Evolutionary conservation across 37 sponge, comb jelly and placozoan species (phyloP).

Genomic region (Geodia barretti): DNA sequence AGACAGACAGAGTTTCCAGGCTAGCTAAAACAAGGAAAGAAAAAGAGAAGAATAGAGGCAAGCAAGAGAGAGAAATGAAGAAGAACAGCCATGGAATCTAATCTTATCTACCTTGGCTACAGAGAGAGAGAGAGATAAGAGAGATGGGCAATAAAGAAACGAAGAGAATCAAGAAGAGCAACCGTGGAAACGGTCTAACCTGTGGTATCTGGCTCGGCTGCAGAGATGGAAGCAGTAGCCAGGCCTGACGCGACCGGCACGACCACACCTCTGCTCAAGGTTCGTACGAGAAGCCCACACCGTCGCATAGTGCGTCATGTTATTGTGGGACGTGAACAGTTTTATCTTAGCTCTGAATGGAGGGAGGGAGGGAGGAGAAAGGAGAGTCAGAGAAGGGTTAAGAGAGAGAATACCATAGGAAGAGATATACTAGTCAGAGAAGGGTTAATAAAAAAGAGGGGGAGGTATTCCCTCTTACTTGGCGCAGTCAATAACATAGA

Average conservation of each 20-base stretch:
- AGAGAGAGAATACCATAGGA: not conserved
- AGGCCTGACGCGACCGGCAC: constrained; percentile 75
- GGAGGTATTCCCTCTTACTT: constrained; percentile 24
- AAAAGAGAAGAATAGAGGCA: no score
- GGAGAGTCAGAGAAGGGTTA: not conserved
- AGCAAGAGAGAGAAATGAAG: no score
- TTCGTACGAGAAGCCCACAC: constrained; percentile 84
- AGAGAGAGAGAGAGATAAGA: no score
- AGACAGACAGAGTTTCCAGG: no score
- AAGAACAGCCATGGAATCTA: no score
- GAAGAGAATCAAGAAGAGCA: not conserved
- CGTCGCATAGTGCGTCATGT: constrained; percentile 72
- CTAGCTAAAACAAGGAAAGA: no score
- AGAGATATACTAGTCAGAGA: not conserved
- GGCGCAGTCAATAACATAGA: constrained; percentile 75
- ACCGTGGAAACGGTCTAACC: no score
- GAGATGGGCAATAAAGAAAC: no score
- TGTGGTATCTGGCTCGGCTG: constrained; percentile 62
- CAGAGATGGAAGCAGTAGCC: constrained; percentile 91
- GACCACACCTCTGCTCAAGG: constrained; percentile 82
- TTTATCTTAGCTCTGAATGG: constrained; percentile 68
- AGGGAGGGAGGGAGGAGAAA: not conserved
- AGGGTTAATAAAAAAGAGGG: not conserved
- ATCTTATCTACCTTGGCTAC: no score
- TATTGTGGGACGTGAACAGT: constrained; percentile 72